Evolutionary conservation across 2,113 vertebrate species (phyloP).

Genomic region (Calidris pygmaea): DNA sequence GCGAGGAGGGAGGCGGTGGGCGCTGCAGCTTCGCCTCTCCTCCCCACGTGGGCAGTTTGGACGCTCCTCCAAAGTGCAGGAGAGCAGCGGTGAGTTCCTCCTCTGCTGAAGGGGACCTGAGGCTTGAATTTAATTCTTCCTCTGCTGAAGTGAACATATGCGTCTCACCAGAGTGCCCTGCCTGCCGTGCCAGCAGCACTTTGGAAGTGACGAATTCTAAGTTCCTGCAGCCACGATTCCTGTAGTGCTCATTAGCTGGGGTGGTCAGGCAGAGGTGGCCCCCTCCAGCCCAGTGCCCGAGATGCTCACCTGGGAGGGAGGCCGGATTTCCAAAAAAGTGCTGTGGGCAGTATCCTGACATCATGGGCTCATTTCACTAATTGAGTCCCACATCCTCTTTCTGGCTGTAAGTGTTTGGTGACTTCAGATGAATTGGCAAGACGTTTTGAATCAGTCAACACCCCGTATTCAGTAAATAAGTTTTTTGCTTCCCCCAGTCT

Average conservation of each 20-base stretch:
- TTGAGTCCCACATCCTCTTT: neutral
- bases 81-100: neutral
- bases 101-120: neutral
- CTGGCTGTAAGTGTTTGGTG: neutral
- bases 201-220: neutral
- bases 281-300: neutral
- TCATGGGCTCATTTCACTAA: neutral
- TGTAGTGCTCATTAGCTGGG: neutral
- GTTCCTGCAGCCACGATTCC: neutral
- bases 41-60: rapidly evolving
- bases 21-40: neutral
- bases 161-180: neutral
- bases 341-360: neutral
- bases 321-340: neutral
- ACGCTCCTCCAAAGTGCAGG: neutral
- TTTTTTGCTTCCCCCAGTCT: constrained; percentile 5
- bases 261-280: neutral
- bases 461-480: neutral
- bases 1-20: neutral
- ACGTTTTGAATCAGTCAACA: constrained; percentile 8
- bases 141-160: neutral
- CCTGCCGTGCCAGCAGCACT: neutral
- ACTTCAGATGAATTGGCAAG: neutral
- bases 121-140: neutral
- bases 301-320: neutral